Base-by-base conservation (phyloP, 2,888 invertebrate species). In the Colletes collaris region DNA sequence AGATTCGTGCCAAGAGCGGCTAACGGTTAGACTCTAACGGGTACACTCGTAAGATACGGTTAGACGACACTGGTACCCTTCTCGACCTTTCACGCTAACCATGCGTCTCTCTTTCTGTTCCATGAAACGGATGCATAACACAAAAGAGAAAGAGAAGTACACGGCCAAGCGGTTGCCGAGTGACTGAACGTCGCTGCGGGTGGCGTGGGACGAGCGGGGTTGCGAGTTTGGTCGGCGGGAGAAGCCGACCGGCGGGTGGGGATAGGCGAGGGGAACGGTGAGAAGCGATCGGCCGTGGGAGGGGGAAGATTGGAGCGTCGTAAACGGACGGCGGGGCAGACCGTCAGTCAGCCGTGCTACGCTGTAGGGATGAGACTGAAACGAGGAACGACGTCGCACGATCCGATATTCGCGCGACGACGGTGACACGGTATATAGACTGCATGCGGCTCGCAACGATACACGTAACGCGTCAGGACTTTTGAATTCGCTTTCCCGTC, bases 341-440 rank as follows among this genome's bases (percentile, higher is more conserved):
- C 79, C 89, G 88, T 90, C 90, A 92, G 91, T 92, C 88, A 90
- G 89, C 88, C 91, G 90, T 89, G 90, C 81, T 89, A 88, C 89
- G 89, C 86, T 88, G 89, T 89, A 72, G 87, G 86, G 87, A 90
- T 90, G 87, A 86, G 88, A 84, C 88, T 84, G 86, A 82, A 80
- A 82, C 84, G 84, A 65, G 76, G 46, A 59, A 64, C 59, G 82
- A 59, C 74, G 79, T 81, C 73, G 83, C 75, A 75, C 86, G 84
- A 70, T 78, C 68, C 73, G 69, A 78, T 56, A 82, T 84, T 83
- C 81, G 83, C 79, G 80, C 80, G 80, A 70, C 80, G 40, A 79
- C 74, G 80, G 79, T 79, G 80, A 81, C 80, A 74, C 79, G 58
- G 7, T 66, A 53, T 19, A 68, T 64, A 72, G 55, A 64, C 64